Evolutionary conservation across 1,140 invertebrate genomes (phyloP).

Genomic region (Drosophila paulistorum): DNA sequence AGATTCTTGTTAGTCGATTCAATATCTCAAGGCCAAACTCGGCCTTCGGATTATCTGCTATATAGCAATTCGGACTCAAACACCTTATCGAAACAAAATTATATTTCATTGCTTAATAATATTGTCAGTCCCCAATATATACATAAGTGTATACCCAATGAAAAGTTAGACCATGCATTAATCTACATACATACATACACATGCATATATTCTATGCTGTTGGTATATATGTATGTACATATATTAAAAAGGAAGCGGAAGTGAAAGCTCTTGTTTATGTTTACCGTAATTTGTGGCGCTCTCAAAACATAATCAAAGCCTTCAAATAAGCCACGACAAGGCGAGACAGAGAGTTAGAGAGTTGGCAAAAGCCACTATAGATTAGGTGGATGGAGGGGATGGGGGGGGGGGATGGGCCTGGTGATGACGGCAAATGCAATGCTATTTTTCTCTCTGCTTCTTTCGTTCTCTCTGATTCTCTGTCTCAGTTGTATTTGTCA

Average conservation of each 20-base stretch:
- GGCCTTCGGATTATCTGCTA: too few species aligned
- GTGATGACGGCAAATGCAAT: slow-evolving; percentile 33
- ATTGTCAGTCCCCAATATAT: neutral
- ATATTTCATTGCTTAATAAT: too few species aligned
- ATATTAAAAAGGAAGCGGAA: slow-evolving; percentile 41
- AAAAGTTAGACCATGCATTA: slow-evolving; percentile 35
- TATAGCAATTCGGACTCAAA: too few species aligned
- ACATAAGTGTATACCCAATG: neutral
- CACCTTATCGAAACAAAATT: too few species aligned
- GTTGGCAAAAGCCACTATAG: neutral
- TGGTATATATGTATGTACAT: neutral
- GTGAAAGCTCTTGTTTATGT: slow-evolving; percentile 49
- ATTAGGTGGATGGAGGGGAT: neutral
- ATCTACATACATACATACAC: slow-evolving; percentile 11
- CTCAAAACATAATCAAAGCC: slow-evolving; percentile 55
- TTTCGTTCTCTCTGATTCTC: slow-evolving; percentile 14
- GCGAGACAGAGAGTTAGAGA: slow-evolving; percentile 13
- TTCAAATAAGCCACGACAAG: slow-evolving; percentile 36
- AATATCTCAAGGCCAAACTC: too few species aligned
- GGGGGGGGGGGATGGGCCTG: slow-evolving; percentile 9
- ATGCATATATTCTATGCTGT: neutral
- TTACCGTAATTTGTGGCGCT: slow-evolving; percentile 60
- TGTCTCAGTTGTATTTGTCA: slow-evolving; percentile 59
- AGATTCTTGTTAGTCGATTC: too few species aligned
- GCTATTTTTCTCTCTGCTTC: neutral